Evolutionary conservation across 2,113 vertebrate species (phyloP), one percentile per base, ranked within the genome.

Genomic region (Shinisaurus crocodilurus): DNA sequence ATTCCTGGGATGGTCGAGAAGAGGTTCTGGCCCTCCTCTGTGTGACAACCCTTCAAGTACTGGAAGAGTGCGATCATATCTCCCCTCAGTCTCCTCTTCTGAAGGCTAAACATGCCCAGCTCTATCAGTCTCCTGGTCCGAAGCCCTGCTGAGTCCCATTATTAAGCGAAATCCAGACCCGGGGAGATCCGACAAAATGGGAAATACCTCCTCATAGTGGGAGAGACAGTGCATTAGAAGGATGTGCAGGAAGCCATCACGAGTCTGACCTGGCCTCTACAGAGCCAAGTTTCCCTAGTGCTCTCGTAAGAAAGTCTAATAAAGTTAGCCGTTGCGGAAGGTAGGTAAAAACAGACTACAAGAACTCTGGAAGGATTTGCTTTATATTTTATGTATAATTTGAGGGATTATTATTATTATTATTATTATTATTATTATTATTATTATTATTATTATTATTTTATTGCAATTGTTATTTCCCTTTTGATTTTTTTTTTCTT

Each of bases 221-320:
- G 85, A 70, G 76, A 89, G 86, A 1, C 37, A 45, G 87, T 75
- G 3, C 74, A 86, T 94, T 91, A 89, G 90, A 92, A 86, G 70
- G 48, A 75, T 70, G 1, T 88, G 88, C 77, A 88, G 96, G 97
- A 96, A 96, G 95, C 96, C 96, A 96, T 95, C 94, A 93, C 89
- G 96, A 96, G 96, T 92, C 94, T 84, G 93, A 95, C 96, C 96
- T 96, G 94, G 95, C 95, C 97, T 94, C 0, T 2, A 2, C 79
- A 48, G 95, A 95, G 96, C 91, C 94, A 94, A 93, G 94, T 95
- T 91, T 85, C 87, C 94, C 93, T 93, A 15, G 45, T 92, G 90
- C 95, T 97, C 94, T 98, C 97, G 97, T 98, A 98, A 99, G 98
- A 99, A 99, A 99, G 98, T 98, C 99, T 98, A 94, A 65, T 97